Evolutionary conservation across 2,797 vertebrate species (phyloP).

Genomic region (Siniperca undulata): DNA sequence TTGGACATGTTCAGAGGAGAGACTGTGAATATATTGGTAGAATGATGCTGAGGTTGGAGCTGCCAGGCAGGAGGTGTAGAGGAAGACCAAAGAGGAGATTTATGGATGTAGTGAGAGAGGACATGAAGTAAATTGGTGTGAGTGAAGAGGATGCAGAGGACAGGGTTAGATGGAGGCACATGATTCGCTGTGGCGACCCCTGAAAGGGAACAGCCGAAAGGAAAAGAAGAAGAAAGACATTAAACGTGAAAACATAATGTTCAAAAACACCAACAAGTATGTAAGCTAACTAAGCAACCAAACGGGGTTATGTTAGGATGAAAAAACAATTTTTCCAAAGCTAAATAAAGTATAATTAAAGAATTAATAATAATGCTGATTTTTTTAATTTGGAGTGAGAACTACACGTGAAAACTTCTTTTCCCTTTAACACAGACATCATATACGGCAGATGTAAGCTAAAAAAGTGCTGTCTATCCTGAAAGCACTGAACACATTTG

Average conservation of each 20-base stretch:
- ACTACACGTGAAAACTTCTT: not conserved
- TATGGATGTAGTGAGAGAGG: no score
- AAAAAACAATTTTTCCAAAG: not conserved
- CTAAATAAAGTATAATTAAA: not conserved
- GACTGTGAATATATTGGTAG: no score
- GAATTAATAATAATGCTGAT: not conserved
- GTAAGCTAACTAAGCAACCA: not conserved
- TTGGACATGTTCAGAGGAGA: no score
- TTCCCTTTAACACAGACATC: slow-evolving; percentile 28
- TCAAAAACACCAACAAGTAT: not conserved
- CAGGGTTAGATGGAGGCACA: no score
- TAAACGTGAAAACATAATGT: not conserved
- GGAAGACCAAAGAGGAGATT: no score
- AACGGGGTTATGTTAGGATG: not conserved
- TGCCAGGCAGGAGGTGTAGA: no score
- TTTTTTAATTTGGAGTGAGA: not conserved
- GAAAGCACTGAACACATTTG: slow-evolving; percentile 41
- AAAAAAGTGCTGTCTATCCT: slow-evolving; percentile 21
- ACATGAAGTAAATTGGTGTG: no score
- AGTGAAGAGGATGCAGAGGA: no score
- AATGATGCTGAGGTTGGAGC: no score
- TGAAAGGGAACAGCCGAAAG: no score
- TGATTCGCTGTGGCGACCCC: no score
- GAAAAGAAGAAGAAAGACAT: no score
- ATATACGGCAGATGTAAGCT: not conserved